phyloP scores from a whole-genome alignment of 2,888 invertebrate species.

The Dorcus parallelipipedus region DNA sequence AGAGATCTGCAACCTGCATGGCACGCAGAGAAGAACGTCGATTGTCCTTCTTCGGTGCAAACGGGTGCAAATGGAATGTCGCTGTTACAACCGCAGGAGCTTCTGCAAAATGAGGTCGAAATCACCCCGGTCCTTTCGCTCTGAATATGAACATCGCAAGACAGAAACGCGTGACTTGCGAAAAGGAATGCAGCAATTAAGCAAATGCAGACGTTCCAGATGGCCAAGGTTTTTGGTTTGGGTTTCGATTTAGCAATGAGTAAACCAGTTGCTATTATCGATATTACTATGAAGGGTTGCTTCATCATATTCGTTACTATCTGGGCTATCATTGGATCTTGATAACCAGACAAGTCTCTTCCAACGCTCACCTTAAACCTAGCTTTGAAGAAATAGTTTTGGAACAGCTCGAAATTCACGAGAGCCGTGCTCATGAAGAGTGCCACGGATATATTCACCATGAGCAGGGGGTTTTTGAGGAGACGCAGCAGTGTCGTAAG shows the following conservation, averaged over 20 bases:
- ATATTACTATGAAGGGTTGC: constrained; percentile 54
- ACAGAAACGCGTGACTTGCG: constrained; percentile 40
- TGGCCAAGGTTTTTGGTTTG: constrained; percentile 50
- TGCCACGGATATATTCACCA: constrained; percentile 53
- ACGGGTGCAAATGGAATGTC: constrained; percentile 59
- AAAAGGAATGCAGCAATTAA: constrained; percentile 50
- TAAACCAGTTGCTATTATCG: constrained; percentile 54
- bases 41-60: constrained; percentile 54
- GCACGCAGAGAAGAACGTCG: constrained; percentile 69
- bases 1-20: constrained; percentile 62
- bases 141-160: constrained; percentile 47
- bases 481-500: constrained; percentile 52
- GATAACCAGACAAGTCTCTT: constrained; percentile 49
- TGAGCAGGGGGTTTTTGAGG: constrained; percentile 54
- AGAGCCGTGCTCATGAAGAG: constrained; percentile 54
- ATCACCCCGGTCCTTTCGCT: constrained; percentile 49
- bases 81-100: constrained; percentile 53
- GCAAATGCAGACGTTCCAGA: constrained; percentile 51
- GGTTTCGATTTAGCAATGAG: constrained; percentile 54
- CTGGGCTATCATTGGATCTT: constrained; percentile 55
- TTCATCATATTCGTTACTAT: constrained; percentile 54
- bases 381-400: constrained; percentile 58
- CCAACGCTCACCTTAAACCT: constrained; percentile 48
- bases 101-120: constrained; percentile 54
- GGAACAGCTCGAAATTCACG: constrained; percentile 54